A percentile compares a stretch with the other conserved stretches of the same genome.
Evolutionary conservation across 2,888 invertebrate species (phyloP).

Genomic region (Lepetodrilus schrolli): DNA sequence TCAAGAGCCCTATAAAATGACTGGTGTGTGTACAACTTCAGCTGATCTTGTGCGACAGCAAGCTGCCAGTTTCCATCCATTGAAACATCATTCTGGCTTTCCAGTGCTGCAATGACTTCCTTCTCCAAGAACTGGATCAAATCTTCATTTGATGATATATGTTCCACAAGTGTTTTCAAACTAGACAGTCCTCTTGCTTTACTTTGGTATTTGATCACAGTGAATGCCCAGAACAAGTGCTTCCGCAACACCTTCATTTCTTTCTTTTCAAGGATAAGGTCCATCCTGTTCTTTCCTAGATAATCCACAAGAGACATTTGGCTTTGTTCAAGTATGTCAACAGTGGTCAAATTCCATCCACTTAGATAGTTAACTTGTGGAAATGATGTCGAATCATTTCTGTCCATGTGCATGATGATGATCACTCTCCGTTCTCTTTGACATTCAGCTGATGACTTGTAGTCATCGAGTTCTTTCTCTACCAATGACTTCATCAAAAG

Average conservation of each 20-base stretch:
- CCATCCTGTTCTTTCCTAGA: background rate
- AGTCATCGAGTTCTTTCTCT: background rate
- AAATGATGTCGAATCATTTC: background rate
- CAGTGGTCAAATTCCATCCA: conserved; percentile 19
- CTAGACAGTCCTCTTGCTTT: background rate
- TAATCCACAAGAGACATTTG: background rate
- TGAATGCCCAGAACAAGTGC: conserved; percentile 24
- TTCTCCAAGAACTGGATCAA: background rate
- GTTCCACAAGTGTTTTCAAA: background rate
- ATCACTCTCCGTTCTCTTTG: background rate
- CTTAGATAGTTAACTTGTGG: background rate
- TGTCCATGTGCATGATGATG: conserved; percentile 21
- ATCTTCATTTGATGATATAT: background rate
- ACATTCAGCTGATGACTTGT: background rate
- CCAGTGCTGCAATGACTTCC: background rate
- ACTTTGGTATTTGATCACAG: conserved; percentile 10
- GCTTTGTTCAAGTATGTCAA: background rate
- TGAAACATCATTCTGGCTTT: background rate
- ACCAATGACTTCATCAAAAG: conserved; percentile 28
- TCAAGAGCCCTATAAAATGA: conserved; percentile 2
- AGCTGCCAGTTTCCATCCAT: background rate
- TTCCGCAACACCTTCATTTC: background rate
- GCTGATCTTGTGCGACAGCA: background rate
- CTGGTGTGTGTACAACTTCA: background rate
- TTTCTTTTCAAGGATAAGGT: background rate